Percentiles rank a stretch among this genome's conserved stretches.
Conservation (phyloP, 1,140 invertebrate genomes). For the Psix sp. region DNA sequence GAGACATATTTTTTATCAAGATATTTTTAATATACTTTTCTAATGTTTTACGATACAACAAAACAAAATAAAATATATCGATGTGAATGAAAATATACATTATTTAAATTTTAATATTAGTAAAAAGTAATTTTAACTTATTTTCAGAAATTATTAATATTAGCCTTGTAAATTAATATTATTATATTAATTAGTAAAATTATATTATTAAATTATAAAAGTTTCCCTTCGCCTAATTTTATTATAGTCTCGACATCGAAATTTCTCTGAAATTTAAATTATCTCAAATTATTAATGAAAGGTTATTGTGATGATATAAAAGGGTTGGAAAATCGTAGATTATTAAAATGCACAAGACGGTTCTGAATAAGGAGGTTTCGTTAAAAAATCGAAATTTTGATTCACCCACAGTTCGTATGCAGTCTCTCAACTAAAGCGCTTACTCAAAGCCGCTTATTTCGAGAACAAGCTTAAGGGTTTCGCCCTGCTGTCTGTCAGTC, state of each 20-base stretch:
- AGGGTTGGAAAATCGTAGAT: constrained; percentile 38
- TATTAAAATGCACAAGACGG: constrained; percentile 50
- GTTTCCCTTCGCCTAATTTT: no score
- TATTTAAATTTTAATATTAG: no score
- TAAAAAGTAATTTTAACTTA: no score
- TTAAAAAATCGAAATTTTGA: constrained; percentile 13
- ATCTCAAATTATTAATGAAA: constrained; percentile 34
- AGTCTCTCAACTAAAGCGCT: constrained; percentile 61
- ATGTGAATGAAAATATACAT: no score
- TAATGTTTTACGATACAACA: no score
- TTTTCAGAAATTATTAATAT: no score
- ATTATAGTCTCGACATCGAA: constrained; percentile 27
- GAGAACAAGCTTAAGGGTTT: constrained; percentile 71
- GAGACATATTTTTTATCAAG: no score
- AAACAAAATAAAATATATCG: no score
- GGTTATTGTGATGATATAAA: constrained; percentile 41
- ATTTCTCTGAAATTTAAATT: constrained; percentile 27
- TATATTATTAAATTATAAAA: no score
- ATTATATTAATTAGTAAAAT: no score
- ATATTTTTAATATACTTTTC: no score
- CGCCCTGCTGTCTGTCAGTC: constrained; percentile 53
- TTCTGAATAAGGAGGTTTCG: constrained; percentile 57
- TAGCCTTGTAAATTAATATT: no score
- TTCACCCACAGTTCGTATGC: constrained; percentile 56
- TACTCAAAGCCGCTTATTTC: constrained; percentile 68